Conservation (phyloP, 2,888 invertebrate genomes). For the Phaonia tiefii region DNA sequence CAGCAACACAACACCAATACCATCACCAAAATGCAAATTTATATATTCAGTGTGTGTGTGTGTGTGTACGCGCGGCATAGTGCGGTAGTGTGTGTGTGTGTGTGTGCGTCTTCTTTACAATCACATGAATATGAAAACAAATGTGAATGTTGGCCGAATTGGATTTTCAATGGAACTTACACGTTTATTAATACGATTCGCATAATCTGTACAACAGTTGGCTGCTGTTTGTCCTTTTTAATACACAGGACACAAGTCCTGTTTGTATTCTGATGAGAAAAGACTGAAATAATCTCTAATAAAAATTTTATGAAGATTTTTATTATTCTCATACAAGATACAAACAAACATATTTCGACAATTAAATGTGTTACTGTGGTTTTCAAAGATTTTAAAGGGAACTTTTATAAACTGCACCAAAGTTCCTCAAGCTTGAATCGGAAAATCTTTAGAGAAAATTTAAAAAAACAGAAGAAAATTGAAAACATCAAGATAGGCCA, state of each 20-base stretch:
- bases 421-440: no score
- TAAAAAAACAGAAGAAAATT: no score
- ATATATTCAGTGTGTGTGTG: constrained; percentile 6
- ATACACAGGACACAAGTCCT: no score
- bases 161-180: constrained; percentile 26
- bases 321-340: constrained; percentile 23
- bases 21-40: constrained; percentile 24
- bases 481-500: no score
- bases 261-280: not conserved
- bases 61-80: no score
- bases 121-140: constrained; percentile 39
- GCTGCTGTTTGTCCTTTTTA: not conserved
- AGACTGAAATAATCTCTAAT: constrained; percentile 21
- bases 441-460: no score
- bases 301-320: constrained; percentile 39
- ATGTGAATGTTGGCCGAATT: constrained; percentile 24
- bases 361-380: no score
- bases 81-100: no score
- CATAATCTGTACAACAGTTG: constrained; percentile 30
- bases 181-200: constrained; percentile 30
- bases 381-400: no score
- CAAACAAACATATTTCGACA: not conserved
- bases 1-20: not conserved
- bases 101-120: not conserved
- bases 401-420: no score